Conservation (phyloP, 1,140 invertebrate species). For the Solen grandis region DNA sequence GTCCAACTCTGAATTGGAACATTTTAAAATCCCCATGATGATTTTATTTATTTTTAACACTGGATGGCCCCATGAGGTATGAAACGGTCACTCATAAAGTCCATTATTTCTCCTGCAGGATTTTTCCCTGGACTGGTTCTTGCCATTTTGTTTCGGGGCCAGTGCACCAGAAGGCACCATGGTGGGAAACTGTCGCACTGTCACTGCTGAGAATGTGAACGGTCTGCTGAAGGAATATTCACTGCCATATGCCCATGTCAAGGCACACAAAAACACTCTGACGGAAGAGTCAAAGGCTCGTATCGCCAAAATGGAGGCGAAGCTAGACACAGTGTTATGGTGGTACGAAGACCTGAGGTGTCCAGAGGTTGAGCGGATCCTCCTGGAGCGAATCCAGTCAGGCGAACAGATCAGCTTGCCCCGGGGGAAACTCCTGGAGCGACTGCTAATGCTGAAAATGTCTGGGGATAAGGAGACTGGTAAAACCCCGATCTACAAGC, state of each 20-base stretch:
- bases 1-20: too few species aligned
- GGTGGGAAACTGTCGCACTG: slow-evolving; percentile 58
- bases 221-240: slow-evolving; percentile 65
- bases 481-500: slow-evolving; percentile 67
- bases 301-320: slow-evolving; percentile 68
- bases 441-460: slow-evolving; percentile 71
- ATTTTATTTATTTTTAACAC: too few species aligned
- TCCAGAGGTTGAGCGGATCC: slow-evolving; percentile 68
- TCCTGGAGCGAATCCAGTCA: slow-evolving; percentile 62
- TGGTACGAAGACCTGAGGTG: slow-evolving; percentile 79
- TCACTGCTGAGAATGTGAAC: slow-evolving; percentile 75
- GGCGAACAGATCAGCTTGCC: slow-evolving; percentile 73
- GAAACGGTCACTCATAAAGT: too few species aligned
- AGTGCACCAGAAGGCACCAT: slow-evolving; percentile 65
- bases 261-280: slow-evolving; percentile 26
- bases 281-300: slow-evolving; percentile 67
- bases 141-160: slow-evolving; percentile 75
- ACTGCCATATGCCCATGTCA: slow-evolving; percentile 72
- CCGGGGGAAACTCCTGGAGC: slow-evolving; percentile 78
- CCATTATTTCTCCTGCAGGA: too few species aligned
- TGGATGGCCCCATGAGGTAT: too few species aligned
- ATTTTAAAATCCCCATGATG: too few species aligned
- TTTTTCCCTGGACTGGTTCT: slow-evolving; percentile 76
- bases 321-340: slow-evolving; percentile 76
- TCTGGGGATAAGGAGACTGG: slow-evolving; percentile 52